Conservation (phyloP, 2,797 vertebrate genomes). For the Cygnus olor region DNA sequence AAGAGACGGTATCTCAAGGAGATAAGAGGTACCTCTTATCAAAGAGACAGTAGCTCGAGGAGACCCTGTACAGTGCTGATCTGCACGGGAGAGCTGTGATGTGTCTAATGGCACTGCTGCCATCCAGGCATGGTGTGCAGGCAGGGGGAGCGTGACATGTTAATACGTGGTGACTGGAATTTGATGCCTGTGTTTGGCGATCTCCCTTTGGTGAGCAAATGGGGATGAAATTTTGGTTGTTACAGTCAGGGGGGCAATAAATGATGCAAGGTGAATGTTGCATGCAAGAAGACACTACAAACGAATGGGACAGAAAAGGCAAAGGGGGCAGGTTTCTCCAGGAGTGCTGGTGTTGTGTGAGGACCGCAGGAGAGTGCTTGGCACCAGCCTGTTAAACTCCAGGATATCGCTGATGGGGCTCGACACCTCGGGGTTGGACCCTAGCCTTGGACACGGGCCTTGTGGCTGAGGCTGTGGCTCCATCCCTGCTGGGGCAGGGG, state of each 20-base stretch:
- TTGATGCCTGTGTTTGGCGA: too few species aligned
- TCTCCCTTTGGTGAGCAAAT: neutral
- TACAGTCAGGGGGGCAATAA: neutral
- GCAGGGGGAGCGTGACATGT: neutral
- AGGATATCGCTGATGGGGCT: neutral
- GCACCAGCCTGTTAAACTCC: too few species aligned
- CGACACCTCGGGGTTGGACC: neutral
- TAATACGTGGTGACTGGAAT: neutral
- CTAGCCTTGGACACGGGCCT: neutral
- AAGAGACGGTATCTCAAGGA: too few species aligned
- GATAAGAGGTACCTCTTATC: too few species aligned
- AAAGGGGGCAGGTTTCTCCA: neutral
- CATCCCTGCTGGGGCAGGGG: neutral
- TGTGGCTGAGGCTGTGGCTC: neutral
- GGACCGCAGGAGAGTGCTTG: neutral
- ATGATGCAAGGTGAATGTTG: neutral
- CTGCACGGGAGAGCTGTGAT: neutral
- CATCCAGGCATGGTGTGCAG: neutral
- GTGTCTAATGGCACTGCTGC: too few species aligned
- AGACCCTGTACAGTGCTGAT: accelerated
- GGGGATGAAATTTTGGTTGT: neutral
- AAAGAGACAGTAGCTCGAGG: neutral
- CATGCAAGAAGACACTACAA: neutral
- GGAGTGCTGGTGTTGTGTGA: neutral
- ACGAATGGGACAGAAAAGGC: neutral